Conservation (phyloP, 2,797 vertebrate species). For the Yasuhikotakia modesta region DNA sequence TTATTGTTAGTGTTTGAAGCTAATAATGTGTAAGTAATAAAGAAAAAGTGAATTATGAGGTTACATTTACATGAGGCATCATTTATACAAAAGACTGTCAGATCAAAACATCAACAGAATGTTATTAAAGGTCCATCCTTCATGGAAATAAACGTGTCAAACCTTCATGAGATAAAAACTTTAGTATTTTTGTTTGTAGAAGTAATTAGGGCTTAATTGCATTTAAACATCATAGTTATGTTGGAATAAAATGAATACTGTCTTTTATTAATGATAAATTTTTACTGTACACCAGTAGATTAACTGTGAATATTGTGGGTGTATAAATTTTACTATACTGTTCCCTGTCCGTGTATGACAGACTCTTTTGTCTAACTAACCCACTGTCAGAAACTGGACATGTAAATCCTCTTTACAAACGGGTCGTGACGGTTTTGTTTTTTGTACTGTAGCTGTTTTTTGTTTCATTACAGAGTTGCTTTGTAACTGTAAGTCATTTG, state of each 20-base stretch:
- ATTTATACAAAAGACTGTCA: no score
- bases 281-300: slow-evolving; percentile 33
- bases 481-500: no score
- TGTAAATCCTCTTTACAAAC: no score
- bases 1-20: background rate
- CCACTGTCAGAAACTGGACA: background rate
- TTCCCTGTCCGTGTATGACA: slow-evolving; percentile 12
- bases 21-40: background rate
- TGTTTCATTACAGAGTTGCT: no score
- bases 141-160: no score
- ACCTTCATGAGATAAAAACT: slow-evolving; percentile 32
- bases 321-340: slow-evolving; percentile 5
- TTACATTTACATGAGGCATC: no score
- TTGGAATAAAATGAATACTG: slow-evolving; percentile 9
- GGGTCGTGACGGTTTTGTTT: no score
- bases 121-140: no score
- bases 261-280: slow-evolving; percentile 2
- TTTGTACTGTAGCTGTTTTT: no score
- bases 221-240: slow-evolving; percentile 10
- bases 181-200: slow-evolving; percentile 27
- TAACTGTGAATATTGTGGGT: slow-evolving; percentile 41
- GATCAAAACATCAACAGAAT: no score
- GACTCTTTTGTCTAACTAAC: background rate
- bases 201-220: slow-evolving; percentile 21
- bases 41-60: no score